phyloP scores from a whole-genome alignment of 2,113 vertebrate genomes.

The Ginglymostoma cirratum region DNA sequence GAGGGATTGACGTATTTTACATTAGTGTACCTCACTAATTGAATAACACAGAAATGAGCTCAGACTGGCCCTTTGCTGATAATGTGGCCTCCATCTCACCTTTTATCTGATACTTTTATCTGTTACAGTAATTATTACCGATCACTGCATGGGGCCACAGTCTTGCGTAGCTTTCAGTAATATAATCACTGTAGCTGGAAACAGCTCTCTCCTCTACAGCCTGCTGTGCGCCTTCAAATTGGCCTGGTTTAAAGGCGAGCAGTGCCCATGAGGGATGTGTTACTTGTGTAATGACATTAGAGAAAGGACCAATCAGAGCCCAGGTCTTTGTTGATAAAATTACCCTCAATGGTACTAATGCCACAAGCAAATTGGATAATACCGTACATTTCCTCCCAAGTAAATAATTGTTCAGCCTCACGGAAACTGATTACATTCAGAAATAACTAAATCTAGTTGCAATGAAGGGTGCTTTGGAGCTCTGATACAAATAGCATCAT shows the following conservation, averaged over 20 bases:
- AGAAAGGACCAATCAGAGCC: neutral
- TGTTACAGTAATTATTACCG: neutral
- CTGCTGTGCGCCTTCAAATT: neutral
- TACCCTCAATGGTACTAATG: neutral
- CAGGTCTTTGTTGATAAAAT: constrained; percentile 22
- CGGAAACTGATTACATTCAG: neutral
- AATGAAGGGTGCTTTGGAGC: neutral
- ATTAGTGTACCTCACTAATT: neutral
- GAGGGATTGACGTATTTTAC: neutral
- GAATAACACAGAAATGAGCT: constrained; percentile 4
- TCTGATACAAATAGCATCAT: neutral
- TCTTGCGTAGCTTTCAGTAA: neutral
- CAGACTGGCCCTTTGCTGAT: neutral
- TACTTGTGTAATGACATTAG: constrained; percentile 21
- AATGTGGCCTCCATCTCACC: neutral
- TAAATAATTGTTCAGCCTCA: constrained; percentile 3
- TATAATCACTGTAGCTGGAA: constrained; percentile 28
- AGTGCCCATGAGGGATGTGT: neutral
- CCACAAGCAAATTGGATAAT: constrained; percentile 18
- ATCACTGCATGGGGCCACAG: neutral
- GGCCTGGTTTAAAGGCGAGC: neutral
- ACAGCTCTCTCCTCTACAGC: neutral
- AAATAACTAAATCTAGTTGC: neutral
- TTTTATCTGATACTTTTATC: neutral
- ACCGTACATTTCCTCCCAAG: constrained; percentile 12